Evolutionary conservation across 2,113 vertebrate genomes (phyloP), one percentile per base, ranked within the genome.

Genomic region (Alligator sinensis): DNA sequence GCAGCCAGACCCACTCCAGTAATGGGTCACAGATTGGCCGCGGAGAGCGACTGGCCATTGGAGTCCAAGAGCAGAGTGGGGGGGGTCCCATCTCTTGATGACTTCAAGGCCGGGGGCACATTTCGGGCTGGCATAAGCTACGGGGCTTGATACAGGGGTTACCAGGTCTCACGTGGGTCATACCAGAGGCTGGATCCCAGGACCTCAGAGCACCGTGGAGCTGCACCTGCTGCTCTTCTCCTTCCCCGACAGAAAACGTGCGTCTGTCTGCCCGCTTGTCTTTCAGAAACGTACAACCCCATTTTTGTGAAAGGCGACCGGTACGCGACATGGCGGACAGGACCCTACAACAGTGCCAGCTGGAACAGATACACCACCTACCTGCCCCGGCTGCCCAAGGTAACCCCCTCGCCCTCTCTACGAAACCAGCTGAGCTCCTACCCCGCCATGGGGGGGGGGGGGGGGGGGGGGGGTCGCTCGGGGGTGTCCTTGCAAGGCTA

Each of bases 381-480:
- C 87, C 93, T 97, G 54, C 96, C 95, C 1, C 86, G 54, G 30
- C 94, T 94, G 19, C 88, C 94, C 84, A 96, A 96, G 98, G 97
- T 98, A 95, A 59, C 11, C 22, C 21, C 10, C 2, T 1, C 5
- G 16, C 13, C 17, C 3, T 18, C 18, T 8, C 11, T 11, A 59
- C 2, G 54, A 2, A 22, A 22, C 4, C 12, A 24, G 9, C 19
- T 10, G 16, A 38, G 15, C 38, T 75, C 22, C 25, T n/a, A 25
- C 28, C 27, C 64, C 14, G 13, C 27, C 64, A n/a, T 2, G 38
- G 47, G 21, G 14, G 38, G 70, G 21, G 21, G n/a, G n/a, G n/a
- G n/a, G n/a, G n/a, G n/a, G n/a, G n/a, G n/a, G n/a, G n/a, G n/a
- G n/a, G n/a, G n/a, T n/a, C n/a, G n/a, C n/a, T n/a, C n/a, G 70